Evolutionary conservation across 1,140 invertebrate genomes (phyloP).

Genomic region (Lucilia sericata): DNA sequence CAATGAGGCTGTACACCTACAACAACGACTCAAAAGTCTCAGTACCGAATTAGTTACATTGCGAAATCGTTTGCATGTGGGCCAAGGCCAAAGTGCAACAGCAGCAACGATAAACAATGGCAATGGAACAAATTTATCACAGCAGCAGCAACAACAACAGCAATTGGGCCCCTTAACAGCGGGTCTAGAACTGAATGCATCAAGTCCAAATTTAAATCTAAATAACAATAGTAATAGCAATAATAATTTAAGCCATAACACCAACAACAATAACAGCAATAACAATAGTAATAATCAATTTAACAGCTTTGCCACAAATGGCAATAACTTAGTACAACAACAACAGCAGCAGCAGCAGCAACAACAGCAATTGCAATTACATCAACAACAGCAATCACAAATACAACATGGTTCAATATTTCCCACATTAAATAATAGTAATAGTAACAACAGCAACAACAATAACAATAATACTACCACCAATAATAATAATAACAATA

Average conservation of each 20-base stretch:
- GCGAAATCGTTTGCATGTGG: constrained; percentile 85
- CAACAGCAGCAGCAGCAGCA: constrained; percentile 56
- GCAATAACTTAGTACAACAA: constrained; percentile 37
- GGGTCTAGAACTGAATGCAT: constrained; percentile 58
- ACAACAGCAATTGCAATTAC: constrained; percentile 21
- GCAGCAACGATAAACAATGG: constrained; percentile 51
- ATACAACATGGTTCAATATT: constrained; percentile 45
- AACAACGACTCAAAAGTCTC: constrained; percentile 87
- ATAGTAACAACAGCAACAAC: constrained; percentile 22
- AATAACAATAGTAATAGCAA: constrained; percentile 37
- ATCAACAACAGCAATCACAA: constrained; percentile 41
- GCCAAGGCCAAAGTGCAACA: constrained; percentile 69
- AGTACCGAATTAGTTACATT: constrained; percentile 91
- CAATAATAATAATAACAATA: constrained; percentile 8
- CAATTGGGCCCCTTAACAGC: constrained; percentile 44
- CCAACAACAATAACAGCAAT: constrained; percentile 27
- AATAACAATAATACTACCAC: constrained; percentile 33
- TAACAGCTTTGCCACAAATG: constrained; percentile 24
- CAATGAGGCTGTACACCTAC: constrained; percentile 91
- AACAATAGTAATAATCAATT: constrained; percentile 38
- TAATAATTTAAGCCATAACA: constrained; percentile 51
- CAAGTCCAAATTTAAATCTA: constrained; percentile 57
- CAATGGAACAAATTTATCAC: constrained; percentile 51
- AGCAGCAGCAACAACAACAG: constrained; percentile 46
- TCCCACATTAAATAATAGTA: constrained; percentile 42